Evolutionary conservation across 2,113 vertebrate species (phyloP).

Genomic region (Zapus hudsonius): DNA sequence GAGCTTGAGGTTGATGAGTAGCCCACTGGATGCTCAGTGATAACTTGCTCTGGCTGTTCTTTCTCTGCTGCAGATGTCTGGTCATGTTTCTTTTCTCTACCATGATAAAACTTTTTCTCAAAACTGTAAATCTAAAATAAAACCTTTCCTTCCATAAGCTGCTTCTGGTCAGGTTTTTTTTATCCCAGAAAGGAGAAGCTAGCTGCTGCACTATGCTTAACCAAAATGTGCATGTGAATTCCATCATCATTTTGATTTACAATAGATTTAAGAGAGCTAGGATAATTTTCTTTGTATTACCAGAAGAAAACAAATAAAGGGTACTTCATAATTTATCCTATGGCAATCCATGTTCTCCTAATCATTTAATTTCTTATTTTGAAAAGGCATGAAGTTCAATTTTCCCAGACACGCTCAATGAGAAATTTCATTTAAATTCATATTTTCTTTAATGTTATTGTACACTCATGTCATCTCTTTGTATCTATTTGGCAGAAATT

Average conservation of each 20-base stretch:
- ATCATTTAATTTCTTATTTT: conserved; percentile 39
- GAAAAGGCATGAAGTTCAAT: not conserved
- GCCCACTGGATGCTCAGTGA: not conserved
- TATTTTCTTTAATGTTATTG: conserved; percentile 12
- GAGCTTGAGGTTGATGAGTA: no score
- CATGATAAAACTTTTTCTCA: no score
- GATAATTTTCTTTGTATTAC: not conserved
- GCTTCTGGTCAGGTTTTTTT: no score
- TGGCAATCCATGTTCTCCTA: not conserved
- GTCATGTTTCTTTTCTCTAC: no score
- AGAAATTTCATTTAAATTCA: conserved; percentile 36
- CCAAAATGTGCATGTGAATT: conserved; percentile 12
- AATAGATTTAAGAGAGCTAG: not conserved
- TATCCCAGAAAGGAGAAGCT: no score
- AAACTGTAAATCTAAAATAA: no score
- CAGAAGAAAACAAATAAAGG: not conserved
- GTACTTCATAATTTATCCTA: not conserved
- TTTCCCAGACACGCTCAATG: conserved; percentile 28
- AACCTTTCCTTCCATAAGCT: no score
- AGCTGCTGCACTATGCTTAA: not conserved
- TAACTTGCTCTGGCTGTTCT: no score
- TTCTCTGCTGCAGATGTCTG: no score
- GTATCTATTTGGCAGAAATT: not conserved
- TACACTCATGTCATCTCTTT: not conserved
- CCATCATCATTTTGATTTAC: conserved; percentile 25